Conservation (phyloP, 2,888 invertebrate genomes). For the Eristalis tenax region DNA sequence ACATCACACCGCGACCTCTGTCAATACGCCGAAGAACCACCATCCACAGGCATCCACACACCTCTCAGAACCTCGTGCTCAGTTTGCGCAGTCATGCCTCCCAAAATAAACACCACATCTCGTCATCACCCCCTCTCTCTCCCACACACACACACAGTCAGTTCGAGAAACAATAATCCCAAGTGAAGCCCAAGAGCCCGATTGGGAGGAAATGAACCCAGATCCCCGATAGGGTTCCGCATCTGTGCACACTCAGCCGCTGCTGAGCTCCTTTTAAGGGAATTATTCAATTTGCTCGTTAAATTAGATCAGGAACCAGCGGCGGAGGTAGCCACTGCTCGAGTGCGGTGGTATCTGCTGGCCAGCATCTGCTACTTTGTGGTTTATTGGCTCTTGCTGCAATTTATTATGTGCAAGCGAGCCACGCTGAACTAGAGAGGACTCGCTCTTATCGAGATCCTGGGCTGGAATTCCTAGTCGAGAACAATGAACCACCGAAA, state of each 20-base stretch:
- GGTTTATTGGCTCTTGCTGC: slow-evolving; percentile 64
- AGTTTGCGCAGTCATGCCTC: slow-evolving; percentile 44
- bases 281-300: slow-evolving; percentile 77
- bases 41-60: neutral
- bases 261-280: slow-evolving; percentile 75
- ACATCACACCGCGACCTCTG: slow-evolving; percentile 60
- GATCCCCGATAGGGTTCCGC: slow-evolving; percentile 52
- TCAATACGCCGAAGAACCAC: slow-evolving; percentile 20
- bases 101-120: slow-evolving; percentile 45
- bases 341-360: neutral
- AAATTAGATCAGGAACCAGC: slow-evolving; percentile 74
- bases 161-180: slow-evolving; percentile 27
- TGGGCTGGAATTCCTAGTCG: slow-evolving; percentile 23
- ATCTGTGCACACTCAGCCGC: neutral
- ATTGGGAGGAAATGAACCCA: slow-evolving; percentile 16
- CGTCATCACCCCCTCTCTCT: neutral
- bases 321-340: neutral
- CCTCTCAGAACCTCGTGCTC: slow-evolving; percentile 17
- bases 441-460: slow-evolving; percentile 57
- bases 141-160: neutral
- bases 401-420: slow-evolving; percentile 62
- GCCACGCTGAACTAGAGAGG: slow-evolving; percentile 20
- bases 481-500: slow-evolving; percentile 32
- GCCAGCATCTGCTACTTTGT: slow-evolving; percentile 53
- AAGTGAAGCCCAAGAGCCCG: slow-evolving; percentile 32